Base-by-base conservation (phyloP, 2,888 invertebrate species). In the Microctonus hyperodae region DNA sequence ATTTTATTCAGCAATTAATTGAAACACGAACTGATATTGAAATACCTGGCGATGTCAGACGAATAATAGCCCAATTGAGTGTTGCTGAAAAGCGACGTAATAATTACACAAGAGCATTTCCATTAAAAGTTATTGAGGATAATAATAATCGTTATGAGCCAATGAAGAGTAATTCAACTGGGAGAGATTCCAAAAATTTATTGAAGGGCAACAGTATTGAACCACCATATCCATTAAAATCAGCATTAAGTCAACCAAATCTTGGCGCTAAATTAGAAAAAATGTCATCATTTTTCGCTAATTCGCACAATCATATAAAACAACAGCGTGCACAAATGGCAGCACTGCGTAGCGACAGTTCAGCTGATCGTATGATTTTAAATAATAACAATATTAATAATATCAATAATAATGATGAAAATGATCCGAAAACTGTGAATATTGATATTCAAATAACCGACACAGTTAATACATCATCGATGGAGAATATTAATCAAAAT, bases 21-120 rank as follows among this genome's bases (percentile, higher is more conserved):
- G 90, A 90, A 44, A 86, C 87, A 16, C 88, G 89, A 62, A 86
- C 88, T 48, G 88, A 90, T 50, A 82, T 90, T 13, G 93, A 93
- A 59, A 85, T 92, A 57, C 93, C 94, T 0, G 85, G 88, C 0
- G 94, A 94, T 68, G 89, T 94, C 4, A 88, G 92, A 60, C 87
- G 92, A 71, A 90, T 94, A 53, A 86, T 93, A 0, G 89, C 91
- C 31, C 91, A 67, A 82, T 77, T 90, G 53, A 83, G 85, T 40
- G 78, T 86, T 31, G 83, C 85, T 0, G 87, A 88, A 70, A 83
- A 85, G 55, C 80, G 86, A 5, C 83, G 85, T 56, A 84, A 72
- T 58, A 82, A 83, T 44, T 73, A 73, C 56, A 68, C 68, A 9
- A 78, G 78, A 50, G 76, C 79, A 0, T 85, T 84, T 64, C 87